phyloP scores from a whole-genome alignment of 2,113 vertebrate species.

The Gymnobelideus leadbeateri region DNA sequence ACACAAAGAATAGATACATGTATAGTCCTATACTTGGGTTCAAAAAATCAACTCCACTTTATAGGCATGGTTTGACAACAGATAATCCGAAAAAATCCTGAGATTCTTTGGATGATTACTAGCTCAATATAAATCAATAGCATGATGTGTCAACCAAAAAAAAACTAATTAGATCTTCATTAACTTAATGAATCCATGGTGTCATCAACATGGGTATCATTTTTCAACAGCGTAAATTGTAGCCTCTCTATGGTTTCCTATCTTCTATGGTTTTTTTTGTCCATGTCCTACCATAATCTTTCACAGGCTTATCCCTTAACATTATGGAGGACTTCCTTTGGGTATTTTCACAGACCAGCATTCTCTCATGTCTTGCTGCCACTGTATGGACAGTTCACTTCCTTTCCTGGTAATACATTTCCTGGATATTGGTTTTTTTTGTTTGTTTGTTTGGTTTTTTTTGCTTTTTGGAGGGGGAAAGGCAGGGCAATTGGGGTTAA shows the following conservation, averaged over 20 bases:
- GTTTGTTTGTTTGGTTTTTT: too few relatives aligned
- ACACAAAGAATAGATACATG: not conserved
- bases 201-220: not conserved
- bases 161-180: not conserved
- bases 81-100: not conserved
- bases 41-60: not conserved
- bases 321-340: not conserved
- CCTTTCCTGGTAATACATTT: not conserved
- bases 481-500: too few relatives aligned
- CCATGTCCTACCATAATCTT: not conserved
- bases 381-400: not conserved
- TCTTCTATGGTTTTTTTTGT: not conserved
- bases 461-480: too few relatives aligned
- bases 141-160: not conserved
- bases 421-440: too few relatives aligned
- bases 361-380: not conserved
- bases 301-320: not conserved
- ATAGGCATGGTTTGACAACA: not conserved
- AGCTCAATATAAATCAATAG: not conserved
- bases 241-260: not conserved
- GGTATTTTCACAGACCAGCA: not conserved
- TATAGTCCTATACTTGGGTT: not conserved
- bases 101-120: not conserved
- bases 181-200: not conserved
- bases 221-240: not conserved